Conservation (phyloP, 2,113 vertebrate species). For the Equus quagga region DNA sequence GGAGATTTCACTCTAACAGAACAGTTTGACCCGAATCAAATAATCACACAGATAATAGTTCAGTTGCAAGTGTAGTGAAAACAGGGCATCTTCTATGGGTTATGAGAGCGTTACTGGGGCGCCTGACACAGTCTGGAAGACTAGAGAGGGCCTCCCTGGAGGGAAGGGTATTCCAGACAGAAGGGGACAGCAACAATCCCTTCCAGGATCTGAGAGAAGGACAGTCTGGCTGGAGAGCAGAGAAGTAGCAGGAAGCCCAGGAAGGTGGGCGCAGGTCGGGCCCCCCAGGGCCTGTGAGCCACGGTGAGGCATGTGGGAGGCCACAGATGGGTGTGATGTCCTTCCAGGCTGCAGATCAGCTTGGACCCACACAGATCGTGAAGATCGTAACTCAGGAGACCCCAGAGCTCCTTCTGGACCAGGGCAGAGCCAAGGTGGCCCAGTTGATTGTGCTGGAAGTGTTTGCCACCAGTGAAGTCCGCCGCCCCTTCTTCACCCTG, state of each 20-base stretch:
- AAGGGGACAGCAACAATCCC: background rate
- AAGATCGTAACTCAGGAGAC: constrained; percentile 20
- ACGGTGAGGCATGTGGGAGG: background rate
- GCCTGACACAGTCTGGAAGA: background rate
- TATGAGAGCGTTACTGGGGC: background rate
- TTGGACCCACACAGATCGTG: constrained; percentile 61
- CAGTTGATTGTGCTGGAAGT: constrained; percentile 70
- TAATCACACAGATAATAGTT: background rate
- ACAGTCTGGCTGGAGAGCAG: background rate
- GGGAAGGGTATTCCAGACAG: background rate
- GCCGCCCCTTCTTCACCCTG: constrained; percentile 72
- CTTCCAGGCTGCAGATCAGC: constrained; percentile 56
- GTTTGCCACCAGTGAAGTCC: constrained; percentile 28
- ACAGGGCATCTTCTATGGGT: background rate
- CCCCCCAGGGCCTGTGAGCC: background rate
- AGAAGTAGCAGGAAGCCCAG: background rate
- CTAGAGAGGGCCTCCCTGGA: background rate
- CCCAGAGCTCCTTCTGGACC: constrained; percentile 38
- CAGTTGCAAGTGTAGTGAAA: background rate
- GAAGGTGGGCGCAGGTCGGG: background rate
- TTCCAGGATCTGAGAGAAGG: background rate
- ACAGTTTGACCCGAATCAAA: background rate
- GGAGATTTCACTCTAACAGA: background rate
- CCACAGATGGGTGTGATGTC: background rate
- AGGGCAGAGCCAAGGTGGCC: background rate